Evolutionary conservation across 2,888 invertebrate genomes (phyloP), one percentile per base, ranked within the genome.

Genomic region (Leptinotarsa peninsularis): DNA sequence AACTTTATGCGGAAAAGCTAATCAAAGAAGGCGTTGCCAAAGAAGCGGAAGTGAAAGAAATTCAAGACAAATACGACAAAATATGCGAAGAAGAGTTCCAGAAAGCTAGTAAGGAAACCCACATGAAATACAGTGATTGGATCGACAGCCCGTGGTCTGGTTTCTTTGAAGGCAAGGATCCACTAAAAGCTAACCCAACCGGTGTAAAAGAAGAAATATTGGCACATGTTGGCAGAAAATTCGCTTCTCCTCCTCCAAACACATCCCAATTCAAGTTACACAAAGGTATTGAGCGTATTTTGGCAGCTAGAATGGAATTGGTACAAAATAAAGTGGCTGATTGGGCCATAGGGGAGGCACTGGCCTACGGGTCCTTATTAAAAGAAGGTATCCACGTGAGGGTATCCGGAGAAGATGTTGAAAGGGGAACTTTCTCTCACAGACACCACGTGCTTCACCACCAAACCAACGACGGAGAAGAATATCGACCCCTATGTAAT

Each of bases 371-470:
- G 4, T 96, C 98, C 0, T 90, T 99, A 79, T 90, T 99, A 58
- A 97, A 97, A 89, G 99, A 99, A 86, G 99, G 98, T 80, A 94
- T 96, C 81, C 99, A 98, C 87, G 98, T 99, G 1, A 91, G 99
- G 58, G 90, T 99, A 49, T 96, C 97, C 21, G 95, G 95, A 68
- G 96, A 99, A 89, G 99, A 99, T 87, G 99, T 99, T 2, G 98
- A 99, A 89, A 92, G 99, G 90, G 99, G 98, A 78, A 99, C 98
- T 0, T 99, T 99, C 91, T 86, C 87, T 4, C 88, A 88, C 76
- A 84, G 99, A 77, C 99, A 99, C 90, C 98, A 99, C 87, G 98
- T 99, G 72, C 91, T 99, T n/a, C 99, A 99, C 86, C 98, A 99
- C 90, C 99, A 99, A 90, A 94, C 94, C 81, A 95, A 97, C 49